Evolutionary conservation across 2,797 vertebrate species (phyloP).

Genomic region (Prionace glauca): DNA sequence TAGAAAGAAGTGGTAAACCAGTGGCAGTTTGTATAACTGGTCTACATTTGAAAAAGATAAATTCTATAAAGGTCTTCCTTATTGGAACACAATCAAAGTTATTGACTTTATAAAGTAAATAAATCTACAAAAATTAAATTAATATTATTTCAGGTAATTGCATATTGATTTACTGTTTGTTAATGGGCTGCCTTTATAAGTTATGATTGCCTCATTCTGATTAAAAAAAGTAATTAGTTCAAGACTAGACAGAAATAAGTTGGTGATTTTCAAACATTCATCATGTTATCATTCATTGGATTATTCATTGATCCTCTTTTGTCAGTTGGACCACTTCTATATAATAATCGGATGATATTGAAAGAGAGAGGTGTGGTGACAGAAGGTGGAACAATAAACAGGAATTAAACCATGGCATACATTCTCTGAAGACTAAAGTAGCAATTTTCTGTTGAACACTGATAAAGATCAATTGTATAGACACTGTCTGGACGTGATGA

Average conservation of each 20-base stretch:
- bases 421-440: neutral
- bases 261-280: neutral
- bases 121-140: neutral
- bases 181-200: slow-evolving; percentile 14
- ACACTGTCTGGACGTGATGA: neutral
- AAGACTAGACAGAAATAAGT: neutral
- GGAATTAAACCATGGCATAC: neutral
- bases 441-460: neutral
- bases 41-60: neutral
- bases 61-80: neutral
- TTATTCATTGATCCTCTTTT: no score
- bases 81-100: neutral
- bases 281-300: neutral
- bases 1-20: neutral
- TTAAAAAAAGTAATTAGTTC: slow-evolving; percentile 3
- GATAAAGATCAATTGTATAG: neutral
- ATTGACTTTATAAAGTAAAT: slow-evolving; percentile 4
- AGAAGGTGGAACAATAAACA: neutral
- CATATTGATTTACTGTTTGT: slow-evolving; percentile 26
- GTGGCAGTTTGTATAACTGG: neutral
- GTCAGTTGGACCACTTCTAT: no score
- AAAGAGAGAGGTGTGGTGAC: neutral
- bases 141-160: slow-evolving; percentile 27
- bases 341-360: neutral
- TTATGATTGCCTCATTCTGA: neutral